Base-by-base conservation (phyloP, 2,888 invertebrate genomes). In the Rhagonycha fulva region DNA sequence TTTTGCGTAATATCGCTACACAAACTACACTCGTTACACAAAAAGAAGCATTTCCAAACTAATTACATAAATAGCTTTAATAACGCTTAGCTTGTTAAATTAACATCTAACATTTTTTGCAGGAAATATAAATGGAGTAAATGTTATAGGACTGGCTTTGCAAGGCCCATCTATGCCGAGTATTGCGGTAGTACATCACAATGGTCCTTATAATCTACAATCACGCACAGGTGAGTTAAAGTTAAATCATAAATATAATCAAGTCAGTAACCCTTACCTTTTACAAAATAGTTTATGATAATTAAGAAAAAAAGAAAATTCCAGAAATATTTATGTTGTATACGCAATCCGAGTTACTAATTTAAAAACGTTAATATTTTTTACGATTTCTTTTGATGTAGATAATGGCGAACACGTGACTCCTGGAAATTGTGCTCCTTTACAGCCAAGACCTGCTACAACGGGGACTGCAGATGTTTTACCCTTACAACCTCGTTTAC, bases 121-220 rank as follows among this genome's bases (percentile, higher is more conserved):
- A 94, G 94, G 93, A 82, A 90, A 89, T 83, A 92, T 92, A 62
- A 94, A 94, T 85, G 94, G 94, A 68, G 92, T 94, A 88, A 94
- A 94, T 87, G 92, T 93, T 88, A 93, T 91, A 82, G 82, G 82
- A 32, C 70, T 82, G 69, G 89, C 90, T 76, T 85, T 91, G 79
- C 90, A 91, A 85, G 90, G 90, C 77, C 90, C 90, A 61, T 88
- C 89, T 68, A 86, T 89, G 81, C 89, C 90, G 72, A 86, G 84
- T 76, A 85, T 89, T 82, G 89, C 89, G 67, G 88, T 88, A 75
- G 82, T 88, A 68, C 85, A 85, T 70, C 86, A 87, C 74, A 87
- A 86, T 75, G 87, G 87, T 14, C 87, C 87, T 10, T 87, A 86
- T 79, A 86, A 80, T 74, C 69, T 83, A 12, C 77, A 82, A 69